A percentile compares a stretch with the other conserved stretches of the same genome.
phyloP scores from a whole-genome alignment of 2,797 vertebrate genomes.

The Leptatherina wallacei region DNA sequence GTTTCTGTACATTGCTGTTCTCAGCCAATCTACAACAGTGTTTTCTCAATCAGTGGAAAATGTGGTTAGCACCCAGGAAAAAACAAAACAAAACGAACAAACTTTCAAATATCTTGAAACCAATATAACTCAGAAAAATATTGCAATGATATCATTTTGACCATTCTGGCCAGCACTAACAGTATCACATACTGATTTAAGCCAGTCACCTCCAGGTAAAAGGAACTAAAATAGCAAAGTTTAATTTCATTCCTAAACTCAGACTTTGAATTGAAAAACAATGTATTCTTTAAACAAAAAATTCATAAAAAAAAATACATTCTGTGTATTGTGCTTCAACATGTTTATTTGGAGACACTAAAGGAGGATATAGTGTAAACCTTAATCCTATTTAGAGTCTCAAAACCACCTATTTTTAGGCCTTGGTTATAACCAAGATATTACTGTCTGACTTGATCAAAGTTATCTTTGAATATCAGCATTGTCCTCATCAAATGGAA shows the following conservation, averaged over 20 bases:
- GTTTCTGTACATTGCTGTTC: neutral
- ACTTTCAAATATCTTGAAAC: too few species aligned
- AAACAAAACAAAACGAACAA: too few species aligned
- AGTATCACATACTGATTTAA: neutral
- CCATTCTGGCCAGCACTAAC: too few species aligned
- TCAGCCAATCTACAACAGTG: too few species aligned
- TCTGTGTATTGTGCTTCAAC: neutral
- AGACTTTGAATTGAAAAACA: neutral
- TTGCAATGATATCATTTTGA: too few species aligned
- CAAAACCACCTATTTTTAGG: too few species aligned
- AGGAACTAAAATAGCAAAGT: neutral
- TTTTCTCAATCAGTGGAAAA: neutral
- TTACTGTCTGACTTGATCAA: neutral
- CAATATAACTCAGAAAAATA: too few species aligned
- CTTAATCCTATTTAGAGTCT: too few species aligned
- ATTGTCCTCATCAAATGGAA: neutral
- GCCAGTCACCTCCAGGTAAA: neutral
- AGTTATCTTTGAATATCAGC: neutral
- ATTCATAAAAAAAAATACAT: too few species aligned
- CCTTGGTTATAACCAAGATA: neutral
- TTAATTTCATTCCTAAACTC: too few species aligned
- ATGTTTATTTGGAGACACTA: neutral
- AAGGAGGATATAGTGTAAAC: neutral
- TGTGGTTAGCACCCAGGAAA: too few species aligned
- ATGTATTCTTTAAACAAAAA: neutral